Conservation (phyloP, 2,797 vertebrate genomes). For the Alcedo atthis region DNA sequence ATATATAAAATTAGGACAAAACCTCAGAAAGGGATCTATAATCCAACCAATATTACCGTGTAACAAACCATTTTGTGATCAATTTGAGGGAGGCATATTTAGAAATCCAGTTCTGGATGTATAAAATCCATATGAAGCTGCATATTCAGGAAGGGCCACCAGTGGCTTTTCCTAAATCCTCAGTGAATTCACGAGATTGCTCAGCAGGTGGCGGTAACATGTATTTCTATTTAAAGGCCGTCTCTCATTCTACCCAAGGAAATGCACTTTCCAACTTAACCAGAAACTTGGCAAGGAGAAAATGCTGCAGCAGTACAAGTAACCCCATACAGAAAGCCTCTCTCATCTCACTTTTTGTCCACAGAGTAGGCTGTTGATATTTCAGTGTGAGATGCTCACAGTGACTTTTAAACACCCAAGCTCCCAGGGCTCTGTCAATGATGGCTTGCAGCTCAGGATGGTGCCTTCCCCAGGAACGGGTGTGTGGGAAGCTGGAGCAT, state of each 20-base stretch:
- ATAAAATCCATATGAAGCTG: background rate
- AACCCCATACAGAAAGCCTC: conserved; percentile 38
- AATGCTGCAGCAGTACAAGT: conserved; percentile 13
- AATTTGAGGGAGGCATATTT: background rate
- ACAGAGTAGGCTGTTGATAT: conserved; percentile 44
- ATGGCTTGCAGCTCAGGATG: background rate
- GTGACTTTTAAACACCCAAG: background rate
- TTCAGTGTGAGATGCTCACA: conserved; percentile 21
- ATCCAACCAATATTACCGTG: background rate
- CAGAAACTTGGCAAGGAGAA: conserved; percentile 50
- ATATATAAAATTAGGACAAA: background rate
- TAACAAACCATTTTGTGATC: background rate
- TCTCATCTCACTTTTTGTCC: conserved; percentile 44
- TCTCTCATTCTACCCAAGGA: conserved; percentile 56
- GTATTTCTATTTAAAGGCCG: conserved; percentile 54
- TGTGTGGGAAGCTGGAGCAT: background rate
- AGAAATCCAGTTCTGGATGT: conserved; percentile 1
- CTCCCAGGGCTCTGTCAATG: background rate
- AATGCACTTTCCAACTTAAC: conserved; percentile 21
- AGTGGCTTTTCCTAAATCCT: conserved; percentile 14
- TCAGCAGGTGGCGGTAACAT: conserved; percentile 55
- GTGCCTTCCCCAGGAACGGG: background rate
- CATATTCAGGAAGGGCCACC: conserved; percentile 14
- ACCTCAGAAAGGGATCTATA: background rate
- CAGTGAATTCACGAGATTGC: conserved; percentile 46